These are phyloP conservation scores for Pseudomyrmex dendroicus DNA, from an alignment of 1,140 invertebrate species.

Conservation along the genomic window DNA sequence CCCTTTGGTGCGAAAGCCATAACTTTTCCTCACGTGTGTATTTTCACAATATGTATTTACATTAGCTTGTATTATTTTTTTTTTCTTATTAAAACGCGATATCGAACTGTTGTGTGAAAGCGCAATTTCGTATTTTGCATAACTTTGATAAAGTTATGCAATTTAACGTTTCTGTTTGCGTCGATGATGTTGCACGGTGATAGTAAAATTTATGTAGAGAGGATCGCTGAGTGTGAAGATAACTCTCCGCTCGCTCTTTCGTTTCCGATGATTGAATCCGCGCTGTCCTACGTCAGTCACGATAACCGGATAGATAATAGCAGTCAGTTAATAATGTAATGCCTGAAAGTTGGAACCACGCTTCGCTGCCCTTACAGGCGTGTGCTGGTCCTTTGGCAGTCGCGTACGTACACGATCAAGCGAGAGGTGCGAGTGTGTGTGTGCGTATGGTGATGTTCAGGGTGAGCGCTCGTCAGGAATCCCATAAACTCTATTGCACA, in stretches of 20 bases:
- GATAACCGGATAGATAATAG: conserved; percentile 62
- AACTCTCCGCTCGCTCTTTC: background rate
- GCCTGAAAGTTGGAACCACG: conserved; percentile 83
- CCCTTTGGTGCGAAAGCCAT: too few species aligned
- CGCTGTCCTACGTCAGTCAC: conserved; percentile 17
- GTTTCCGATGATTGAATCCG: conserved; percentile 29
- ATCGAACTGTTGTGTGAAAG: too few species aligned
- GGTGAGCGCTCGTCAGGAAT: conserved; percentile 83
- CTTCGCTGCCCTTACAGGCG: conserved; percentile 81
- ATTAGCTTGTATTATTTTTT: too few species aligned
- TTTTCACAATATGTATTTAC: too few species aligned
- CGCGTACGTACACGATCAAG: conserved; percentile 52
- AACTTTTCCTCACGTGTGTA: too few species aligned
- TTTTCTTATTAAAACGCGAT: too few species aligned
- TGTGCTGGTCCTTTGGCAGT: conserved; percentile 70
- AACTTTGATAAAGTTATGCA: too few species aligned
- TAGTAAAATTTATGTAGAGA: background rate
- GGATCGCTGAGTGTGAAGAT: background rate
- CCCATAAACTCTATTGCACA: conserved; percentile 65
- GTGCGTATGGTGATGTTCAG: conserved; percentile 79
- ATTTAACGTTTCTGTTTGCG: too few species aligned
- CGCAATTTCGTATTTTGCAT: too few species aligned
- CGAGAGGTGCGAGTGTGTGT: conserved; percentile 68
- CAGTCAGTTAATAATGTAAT: conserved; percentile 75
- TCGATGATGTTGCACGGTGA: too few species aligned